These are phyloP conservation scores for Callyntrura sp. DNA, from an alignment of 2,888 invertebrate genomes.

Conservation along the genomic window DNA sequence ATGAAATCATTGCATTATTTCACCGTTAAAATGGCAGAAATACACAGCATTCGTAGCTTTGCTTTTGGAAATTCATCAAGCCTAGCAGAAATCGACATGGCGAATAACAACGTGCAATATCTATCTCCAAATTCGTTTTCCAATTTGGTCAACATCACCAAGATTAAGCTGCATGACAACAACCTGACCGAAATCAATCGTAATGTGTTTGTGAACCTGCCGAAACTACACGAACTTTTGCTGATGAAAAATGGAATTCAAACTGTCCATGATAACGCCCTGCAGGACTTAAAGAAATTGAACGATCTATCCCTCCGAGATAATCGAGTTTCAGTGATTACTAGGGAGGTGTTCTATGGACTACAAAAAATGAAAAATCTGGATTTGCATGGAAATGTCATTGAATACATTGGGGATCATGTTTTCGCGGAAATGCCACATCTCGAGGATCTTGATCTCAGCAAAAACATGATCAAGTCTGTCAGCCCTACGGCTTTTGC, in stretches of 20 bases:
- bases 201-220: constrained; percentile 91
- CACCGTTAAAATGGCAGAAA: constrained; percentile 63
- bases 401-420: constrained; percentile 92
- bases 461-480: constrained; percentile 87
- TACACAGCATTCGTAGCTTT: constrained; percentile 88
- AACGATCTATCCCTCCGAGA: constrained; percentile 86
- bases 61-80: constrained; percentile 91
- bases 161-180: constrained; percentile 91
- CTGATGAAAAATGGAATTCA: constrained; percentile 84
- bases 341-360: constrained; percentile 92
- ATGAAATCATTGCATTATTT: constrained; percentile 80
- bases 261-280: constrained; percentile 84
- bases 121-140: constrained; percentile 91
- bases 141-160: constrained; percentile 89
- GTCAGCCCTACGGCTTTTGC: constrained; percentile 92
- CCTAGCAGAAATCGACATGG: constrained; percentile 89
- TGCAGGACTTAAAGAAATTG: constrained; percentile 83
- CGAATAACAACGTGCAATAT: constrained; percentile 89
- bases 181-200: constrained; percentile 90
- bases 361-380: constrained; percentile 90
- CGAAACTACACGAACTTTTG: constrained; percentile 86
- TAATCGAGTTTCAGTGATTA: constrained; percentile 89
- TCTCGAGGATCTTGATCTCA: constrained; percentile 90
- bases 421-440: constrained; percentile 93
- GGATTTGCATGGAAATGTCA: constrained; percentile 90